Evolutionary conservation across 2,888 invertebrate species (phyloP), one percentile per base, ranked within the genome.

Genomic region (Apodemia mormo): DNA sequence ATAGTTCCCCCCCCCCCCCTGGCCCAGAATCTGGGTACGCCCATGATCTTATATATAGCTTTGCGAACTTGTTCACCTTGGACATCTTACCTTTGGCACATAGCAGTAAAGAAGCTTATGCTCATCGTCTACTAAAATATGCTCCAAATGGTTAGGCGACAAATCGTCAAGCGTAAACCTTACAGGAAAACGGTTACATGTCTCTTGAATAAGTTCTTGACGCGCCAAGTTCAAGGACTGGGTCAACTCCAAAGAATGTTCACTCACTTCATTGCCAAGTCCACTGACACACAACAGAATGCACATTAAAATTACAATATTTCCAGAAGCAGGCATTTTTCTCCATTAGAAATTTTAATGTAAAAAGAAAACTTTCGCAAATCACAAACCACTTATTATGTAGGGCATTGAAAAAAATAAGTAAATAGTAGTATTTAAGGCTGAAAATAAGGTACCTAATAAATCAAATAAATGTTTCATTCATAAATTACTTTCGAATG

Each of bases 41-140:
- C 22, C 22, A 22, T 22, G 22, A 22, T 22, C 22, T 22, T 22
- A 22, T 22, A 52, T 75, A 70, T 22, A 10, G 14, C 2, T 49
- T 49, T 58, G 40, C 71, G 67, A 67, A 78, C 82, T 71, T 9
- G 85, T 84, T 83, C 72, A 76, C 85, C 84, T 86, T 87, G 82
- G 82, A 72, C 74, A 72, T 80, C 93, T 94, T 94, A 97, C 97
- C 95, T 98, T 98, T 72, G 98, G 98, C 75, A 98, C 97, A 87
- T 98, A 98, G 84, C 98, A 98, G 83, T 98, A 98, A 14, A 98
- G 92, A 22, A 98, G 93, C 84, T 96, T 96, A 81, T 97, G 97
- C 72, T 95, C 94, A 79, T 97, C 96, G 84, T 98, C 97, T 30
- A 98, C 96, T 74, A 98, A 92, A 85, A 98, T 95, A 82, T 98